Evolutionary conservation across 2,797 vertebrate species (phyloP), one percentile per base, ranked within the genome.

Genomic region (Antennarius maculatus): DNA sequence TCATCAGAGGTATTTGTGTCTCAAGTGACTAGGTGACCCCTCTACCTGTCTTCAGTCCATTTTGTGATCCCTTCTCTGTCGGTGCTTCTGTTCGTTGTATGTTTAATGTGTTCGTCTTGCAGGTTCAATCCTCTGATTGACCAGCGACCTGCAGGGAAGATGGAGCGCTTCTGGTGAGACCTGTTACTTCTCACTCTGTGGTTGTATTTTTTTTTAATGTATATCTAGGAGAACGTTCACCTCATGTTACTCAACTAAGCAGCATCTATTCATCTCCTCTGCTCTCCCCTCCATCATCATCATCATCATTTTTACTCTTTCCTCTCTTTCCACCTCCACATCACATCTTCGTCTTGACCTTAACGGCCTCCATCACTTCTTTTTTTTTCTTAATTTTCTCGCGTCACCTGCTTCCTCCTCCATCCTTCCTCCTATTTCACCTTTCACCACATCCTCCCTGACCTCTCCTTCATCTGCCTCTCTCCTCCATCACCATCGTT

Each of bases 61-160:
- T 42, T 14, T 41, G 39, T 10, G 18, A 17, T 37, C 14, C 37
- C 48, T 27, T 31, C 42, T 60, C 23, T 6, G 0, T 18, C 41
- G 14, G 31, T 37, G 13, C 5, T 2, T 27, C 17, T 50, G 0
- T 31, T 17, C 12, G 60, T 2, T 13, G 9, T 28, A 31, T 51
- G 1, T 61, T 47, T 13, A 39, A 16, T 37, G 23, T 16, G 27
- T 28, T 15, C 43, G 9, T 43, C 50, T 10, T 60, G 45, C 74
- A 89, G 83, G 86, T 90, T 42, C 89, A 88, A 78, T 86, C 85
- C 68, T 89, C 85, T 5, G 72, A 79, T 87, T 34, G 89, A 88
- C 54, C 81, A 80, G 71, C 77, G 85, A 17, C 86, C 86, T 49
- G 78, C 78, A 48, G 75, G 12, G 3, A 83, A 58, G 77, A 89